Conservation (phyloP, 2,888 invertebrate genomes). For the Venusia cambrica region DNA sequence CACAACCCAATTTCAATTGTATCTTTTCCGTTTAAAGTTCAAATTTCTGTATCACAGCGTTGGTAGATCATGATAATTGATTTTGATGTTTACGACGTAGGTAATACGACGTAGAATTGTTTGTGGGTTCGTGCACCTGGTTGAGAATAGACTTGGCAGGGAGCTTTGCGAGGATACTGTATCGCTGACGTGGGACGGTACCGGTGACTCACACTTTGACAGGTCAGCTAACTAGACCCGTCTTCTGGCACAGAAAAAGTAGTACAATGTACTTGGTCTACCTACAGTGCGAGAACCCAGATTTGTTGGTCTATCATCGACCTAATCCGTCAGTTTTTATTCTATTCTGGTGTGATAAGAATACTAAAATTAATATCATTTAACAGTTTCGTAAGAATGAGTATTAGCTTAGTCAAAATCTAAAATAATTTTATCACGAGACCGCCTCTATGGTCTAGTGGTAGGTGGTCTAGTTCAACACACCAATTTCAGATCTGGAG, state of each 20-base stretch:
- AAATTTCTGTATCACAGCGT: constrained; percentile 1
- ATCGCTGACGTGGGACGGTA: constrained; percentile 49
- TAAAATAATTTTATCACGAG: no score
- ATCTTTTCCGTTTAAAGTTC: background rate
- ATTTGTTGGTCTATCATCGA: no score
- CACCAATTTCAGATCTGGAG: no score
- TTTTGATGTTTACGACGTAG: constrained; percentile 26
- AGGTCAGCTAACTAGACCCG: constrained; percentile 48
- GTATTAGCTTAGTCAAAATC: no score
- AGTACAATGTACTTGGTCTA: no score
- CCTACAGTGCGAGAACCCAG: no score
- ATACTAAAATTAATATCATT: no score
- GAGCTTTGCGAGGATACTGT: constrained; percentile 49
- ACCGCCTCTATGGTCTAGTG: no score
- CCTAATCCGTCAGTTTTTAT: no score
- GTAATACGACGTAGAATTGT: constrained; percentile 27
- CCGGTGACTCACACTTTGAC: constrained; percentile 52
- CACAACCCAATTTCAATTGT: constrained; percentile 4
- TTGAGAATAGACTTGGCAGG: constrained; percentile 71
- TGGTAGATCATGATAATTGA: constrained; percentile 15
- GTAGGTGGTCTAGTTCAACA: no score
- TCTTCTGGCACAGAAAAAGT: constrained; percentile 23
- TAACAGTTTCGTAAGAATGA: no score
- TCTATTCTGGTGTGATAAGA: no score
- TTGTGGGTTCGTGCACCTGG: constrained; percentile 21